A percentile compares a stretch with the other conserved stretches of the same genome.
Conservation (phyloP, 2,113 vertebrate species). For the Epinephelus moara region DNA sequence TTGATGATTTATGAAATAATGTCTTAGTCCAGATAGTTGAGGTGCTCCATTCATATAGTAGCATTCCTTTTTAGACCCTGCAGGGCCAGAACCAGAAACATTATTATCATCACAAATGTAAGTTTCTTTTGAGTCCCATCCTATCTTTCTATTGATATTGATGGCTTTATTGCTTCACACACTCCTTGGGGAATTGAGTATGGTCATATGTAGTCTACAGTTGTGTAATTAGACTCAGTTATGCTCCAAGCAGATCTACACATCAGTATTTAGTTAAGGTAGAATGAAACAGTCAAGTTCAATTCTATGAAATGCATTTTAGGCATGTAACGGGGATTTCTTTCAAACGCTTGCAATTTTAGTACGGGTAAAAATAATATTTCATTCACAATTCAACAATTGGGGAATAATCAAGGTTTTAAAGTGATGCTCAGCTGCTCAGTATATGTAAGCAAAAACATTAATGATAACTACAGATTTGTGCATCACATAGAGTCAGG, state of each 20-base stretch:
- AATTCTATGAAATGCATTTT: neutral
- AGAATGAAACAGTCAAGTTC: neutral
- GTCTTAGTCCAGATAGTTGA: neutral
- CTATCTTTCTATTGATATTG: neutral
- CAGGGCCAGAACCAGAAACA: neutral
- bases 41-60: neutral
- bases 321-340: neutral
- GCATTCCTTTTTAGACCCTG: neutral
- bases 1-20: too few species aligned
- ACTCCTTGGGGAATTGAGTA: too few species aligned
- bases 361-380: neutral
- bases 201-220: too few species aligned
- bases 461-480: too few species aligned
- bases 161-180: neutral
- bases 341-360: neutral
- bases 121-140: neutral
- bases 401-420: neutral
- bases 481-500: neutral
- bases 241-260: too few species aligned
- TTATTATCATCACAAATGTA: neutral
- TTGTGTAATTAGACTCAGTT: too few species aligned
- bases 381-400: neutral
- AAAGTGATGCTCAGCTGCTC: neutral
- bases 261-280: too few species aligned
- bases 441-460: too few species aligned